Base-by-base conservation (phyloP, 1,140 invertebrate genomes). In the Calephelis nemesis region DNA sequence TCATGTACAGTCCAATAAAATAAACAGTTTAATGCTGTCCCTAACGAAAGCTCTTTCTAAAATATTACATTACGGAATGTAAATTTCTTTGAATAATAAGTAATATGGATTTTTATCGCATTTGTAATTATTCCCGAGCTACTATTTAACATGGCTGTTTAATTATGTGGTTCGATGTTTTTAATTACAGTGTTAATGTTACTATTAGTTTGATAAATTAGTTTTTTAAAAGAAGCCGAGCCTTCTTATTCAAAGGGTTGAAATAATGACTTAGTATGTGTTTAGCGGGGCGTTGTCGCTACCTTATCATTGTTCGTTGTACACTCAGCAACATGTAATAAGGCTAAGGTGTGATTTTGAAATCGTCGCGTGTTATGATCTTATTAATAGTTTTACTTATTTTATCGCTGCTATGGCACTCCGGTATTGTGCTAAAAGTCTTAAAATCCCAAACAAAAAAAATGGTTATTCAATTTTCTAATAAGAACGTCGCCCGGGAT, bases 21-120 rank as follows among this genome's bases (percentile, higher is more conserved):
- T 45, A 45, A 45, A 45, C 8, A 45, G 42, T 45, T 9, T 7
- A 45, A 45, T 9, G 7, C 42, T 5, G 6, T 45, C 6, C 8
- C 42, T 9, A 45, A 45, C 42, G 42, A 45, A 45, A 45, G 42
- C 42, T 45, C 42, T 45, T 45, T 45, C 30, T 58, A 58, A 58
- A 54, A 54, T 54, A 54, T 30, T 30, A 58, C 54, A 58, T 58
- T 58, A 58, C 30, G 54, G 30, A 58, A 58, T 58, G 54, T 58
- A 58, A 58, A 58, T 58, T 58, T 58, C 54, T 58, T 58, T 58
- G 54, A 58, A 58, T 58, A 58, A 58, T 58, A 58, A 58, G 54
- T 58, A 58, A 58, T 40, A n/a, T 12, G 54, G 47, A 63, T 69
- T 65, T 69, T 67, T 68, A 67, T 65, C 30, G 52, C 54, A 40